Conservation (phyloP, 2,797 vertebrate genomes). For the Phalloptychus januarius region DNA sequence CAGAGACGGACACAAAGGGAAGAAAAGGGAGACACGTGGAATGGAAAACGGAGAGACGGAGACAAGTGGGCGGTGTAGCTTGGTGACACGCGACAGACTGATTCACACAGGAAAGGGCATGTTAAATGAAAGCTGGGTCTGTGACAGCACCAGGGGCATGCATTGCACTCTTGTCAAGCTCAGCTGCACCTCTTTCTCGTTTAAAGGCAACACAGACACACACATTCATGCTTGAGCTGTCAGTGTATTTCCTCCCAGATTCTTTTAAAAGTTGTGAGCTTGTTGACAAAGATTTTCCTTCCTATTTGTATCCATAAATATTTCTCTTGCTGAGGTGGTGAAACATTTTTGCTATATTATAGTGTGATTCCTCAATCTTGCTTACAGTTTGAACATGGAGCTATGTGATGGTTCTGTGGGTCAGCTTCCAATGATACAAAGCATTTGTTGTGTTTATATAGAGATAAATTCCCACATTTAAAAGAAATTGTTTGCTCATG, state of each 20-base stretch:
- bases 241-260: constrained; percentile 24
- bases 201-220: constrained; percentile 26
- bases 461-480: constrained; percentile 25
- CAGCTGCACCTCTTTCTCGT: constrained; percentile 43
- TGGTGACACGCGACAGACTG: constrained; percentile 58
- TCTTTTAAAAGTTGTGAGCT: constrained; percentile 35
- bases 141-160: constrained; percentile 50
- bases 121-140: constrained; percentile 61
- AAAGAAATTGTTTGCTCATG: constrained; percentile 42
- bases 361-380: constrained; percentile 19
- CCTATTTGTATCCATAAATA: constrained; percentile 27
- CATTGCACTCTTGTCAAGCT: constrained; percentile 53
- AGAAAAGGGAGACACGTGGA: constrained; percentile 27
- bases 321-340: constrained; percentile 34
- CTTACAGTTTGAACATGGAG: constrained; percentile 14
- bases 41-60: constrained; percentile 41
- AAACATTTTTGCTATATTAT: constrained; percentile 30
- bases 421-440: constrained; percentile 16
- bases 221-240: constrained; percentile 23
- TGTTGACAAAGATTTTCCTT: constrained; percentile 34
- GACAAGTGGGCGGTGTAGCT: constrained; percentile 41
- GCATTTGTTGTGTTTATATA: constrained; percentile 13
- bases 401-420: constrained; percentile 21
- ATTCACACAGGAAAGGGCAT: constrained; percentile 57
- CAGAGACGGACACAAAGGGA: constrained; percentile 27